Conservation (phyloP, 2,113 vertebrate genomes). For the crab-eating macaque (Macaca fascicularis) region T2T-MFA8v1.1 NC_088389.1:14958001-14958500, state of each 20-base stretch:
- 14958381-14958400: background rate
- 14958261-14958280: constrained; percentile 96
- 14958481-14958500: background rate
- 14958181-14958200: constrained; percentile 46
- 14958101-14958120: background rate
- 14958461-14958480: background rate
- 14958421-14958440: constrained; percentile 16
- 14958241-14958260: constrained; percentile 93
- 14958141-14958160: background rate
- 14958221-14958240: constrained; percentile 94
- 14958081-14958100: background rate
- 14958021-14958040: background rate
- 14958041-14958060: background rate
- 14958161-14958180: background rate
- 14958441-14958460: constrained; percentile 33
- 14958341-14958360: constrained; percentile 84
- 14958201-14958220: constrained; percentile 96
- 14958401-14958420: constrained; percentile 33
- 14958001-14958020: background rate
- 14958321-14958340: constrained; percentile 92
- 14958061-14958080: background rate
- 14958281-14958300: constrained; percentile 97
- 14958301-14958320: constrained; percentile 96
- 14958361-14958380: constrained; percentile 55
- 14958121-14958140: background rate